phyloP scores from a whole-genome alignment of 2,888 invertebrate species.

The Diogma glabrata region DNA sequence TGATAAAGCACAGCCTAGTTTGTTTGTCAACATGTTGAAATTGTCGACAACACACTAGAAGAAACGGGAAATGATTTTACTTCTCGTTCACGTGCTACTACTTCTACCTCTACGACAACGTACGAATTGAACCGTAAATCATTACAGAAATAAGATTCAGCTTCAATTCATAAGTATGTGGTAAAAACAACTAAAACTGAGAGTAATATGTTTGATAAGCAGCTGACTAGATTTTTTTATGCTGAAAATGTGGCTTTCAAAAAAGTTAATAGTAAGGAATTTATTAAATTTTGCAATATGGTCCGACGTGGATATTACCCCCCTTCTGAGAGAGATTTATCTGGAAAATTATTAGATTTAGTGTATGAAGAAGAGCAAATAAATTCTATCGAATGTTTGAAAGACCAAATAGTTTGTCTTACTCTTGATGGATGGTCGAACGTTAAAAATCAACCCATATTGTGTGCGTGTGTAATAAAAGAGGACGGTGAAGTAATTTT shows the following conservation, averaged over 20 bases:
- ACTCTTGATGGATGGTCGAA: not conserved
- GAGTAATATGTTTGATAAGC: not conserved
- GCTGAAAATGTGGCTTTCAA: not conserved
- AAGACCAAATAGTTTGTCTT: too few species aligned
- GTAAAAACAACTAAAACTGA: not conserved
- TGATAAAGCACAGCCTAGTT: too few species aligned
- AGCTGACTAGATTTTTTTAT: not conserved
- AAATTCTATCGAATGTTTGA: too few species aligned
- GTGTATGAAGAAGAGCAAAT: not conserved
- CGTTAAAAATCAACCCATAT: constrained; percentile 1
- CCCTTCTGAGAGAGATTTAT: constrained; percentile 1
- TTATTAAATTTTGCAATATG: not conserved
- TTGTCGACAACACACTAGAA: too few species aligned
- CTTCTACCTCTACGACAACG: too few species aligned
- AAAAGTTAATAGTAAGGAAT: not conserved
- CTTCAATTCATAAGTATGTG: too few species aligned
- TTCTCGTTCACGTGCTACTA: too few species aligned
- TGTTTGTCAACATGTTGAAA: too few species aligned
- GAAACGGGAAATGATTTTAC: too few species aligned
- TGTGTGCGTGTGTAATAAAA: not conserved
- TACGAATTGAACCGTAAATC: too few species aligned
- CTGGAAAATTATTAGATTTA: constrained; percentile 4
- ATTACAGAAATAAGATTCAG: too few species aligned
- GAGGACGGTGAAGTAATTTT: not conserved
- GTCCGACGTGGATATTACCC: constrained; percentile 1